A percentile compares a stretch with the other conserved stretches of the same genome.
Conservation (phyloP, 2,113 vertebrate species). For the Nothoprocta perdicaria region DNA sequence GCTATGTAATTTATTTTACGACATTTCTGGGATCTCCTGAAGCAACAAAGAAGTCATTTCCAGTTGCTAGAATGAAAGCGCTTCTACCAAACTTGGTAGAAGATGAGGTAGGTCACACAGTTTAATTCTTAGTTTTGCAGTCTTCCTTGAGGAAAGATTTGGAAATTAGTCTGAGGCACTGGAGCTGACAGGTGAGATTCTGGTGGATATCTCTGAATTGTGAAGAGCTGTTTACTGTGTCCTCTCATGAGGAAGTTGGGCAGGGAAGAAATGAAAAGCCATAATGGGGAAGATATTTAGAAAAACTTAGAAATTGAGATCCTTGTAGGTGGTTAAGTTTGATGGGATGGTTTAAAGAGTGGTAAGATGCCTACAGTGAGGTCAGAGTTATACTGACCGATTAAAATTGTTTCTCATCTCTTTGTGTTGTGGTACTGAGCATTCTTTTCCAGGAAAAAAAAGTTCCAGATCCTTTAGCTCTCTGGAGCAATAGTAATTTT, state of each 20-base stretch:
- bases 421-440: no score
- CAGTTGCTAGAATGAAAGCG: conserved; percentile 80
- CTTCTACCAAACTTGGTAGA: conserved; percentile 79
- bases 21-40: conserved; percentile 86
- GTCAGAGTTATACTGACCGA: fast-evolving
- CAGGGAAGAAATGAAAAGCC: background rate
- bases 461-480: background rate
- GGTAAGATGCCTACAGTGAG: background rate
- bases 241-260: background rate
- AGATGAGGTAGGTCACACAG: conserved; percentile 78
- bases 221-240: background rate
- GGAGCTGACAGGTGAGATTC: background rate
- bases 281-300: background rate
- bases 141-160: background rate
- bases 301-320: background rate
- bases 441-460: background rate
- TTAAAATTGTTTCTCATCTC: no score
- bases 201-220: background rate
- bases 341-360: background rate
- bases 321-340: background rate
- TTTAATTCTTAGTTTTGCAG: background rate
- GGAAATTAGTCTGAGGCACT: background rate
- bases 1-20: conserved; percentile 86
- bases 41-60: conserved; percentile 84
- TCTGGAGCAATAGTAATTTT: background rate